A percentile compares a stretch with the other conserved stretches of the same genome.
Evolutionary conservation across 2,888 invertebrate genomes (phyloP).

Genomic region (Scaptomyza caliginosa): DNA sequence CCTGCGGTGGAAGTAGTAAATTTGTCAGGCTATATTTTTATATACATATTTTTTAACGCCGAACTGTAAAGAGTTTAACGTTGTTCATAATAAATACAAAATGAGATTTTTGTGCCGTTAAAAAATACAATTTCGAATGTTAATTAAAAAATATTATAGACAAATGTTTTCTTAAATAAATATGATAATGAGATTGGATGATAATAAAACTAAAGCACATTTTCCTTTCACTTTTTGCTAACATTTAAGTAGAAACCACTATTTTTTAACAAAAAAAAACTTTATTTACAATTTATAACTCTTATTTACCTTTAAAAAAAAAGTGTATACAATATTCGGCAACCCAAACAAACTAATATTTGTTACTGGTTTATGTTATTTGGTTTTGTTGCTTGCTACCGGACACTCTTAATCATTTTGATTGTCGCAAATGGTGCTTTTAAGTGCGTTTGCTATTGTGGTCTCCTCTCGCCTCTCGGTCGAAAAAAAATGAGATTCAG

Average conservation of each 20-base stretch:
- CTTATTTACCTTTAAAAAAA: no score
- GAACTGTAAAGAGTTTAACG: not conserved
- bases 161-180: no score
- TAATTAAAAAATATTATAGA: not conserved
- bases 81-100: not conserved
- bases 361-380: conserved; percentile 1
- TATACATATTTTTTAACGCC: not conserved
- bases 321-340: conserved; percentile 22
- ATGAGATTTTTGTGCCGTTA: not conserved
- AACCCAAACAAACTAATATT: not conserved
- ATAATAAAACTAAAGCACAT: no score
- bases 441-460: conserved; percentile 42
- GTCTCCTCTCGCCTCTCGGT: conserved; percentile 3
- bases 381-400: conserved; percentile 13
- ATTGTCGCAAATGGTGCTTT: conserved; percentile 71
- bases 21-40: not conserved
- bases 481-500: conserved; percentile 36
- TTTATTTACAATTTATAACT: no score
- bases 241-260: no score
- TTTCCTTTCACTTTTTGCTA: no score
- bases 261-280: no score
- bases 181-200: no score
- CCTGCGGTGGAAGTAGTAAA: not conserved
- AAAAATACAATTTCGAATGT: not conserved
- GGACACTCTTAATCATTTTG: conserved; percentile 74